Percentiles rank a stretch among this genome's conserved stretches.
Evolutionary conservation across 2,797 vertebrate genomes (phyloP).

Genomic region (Heteromormyrus szaboi): DNA sequence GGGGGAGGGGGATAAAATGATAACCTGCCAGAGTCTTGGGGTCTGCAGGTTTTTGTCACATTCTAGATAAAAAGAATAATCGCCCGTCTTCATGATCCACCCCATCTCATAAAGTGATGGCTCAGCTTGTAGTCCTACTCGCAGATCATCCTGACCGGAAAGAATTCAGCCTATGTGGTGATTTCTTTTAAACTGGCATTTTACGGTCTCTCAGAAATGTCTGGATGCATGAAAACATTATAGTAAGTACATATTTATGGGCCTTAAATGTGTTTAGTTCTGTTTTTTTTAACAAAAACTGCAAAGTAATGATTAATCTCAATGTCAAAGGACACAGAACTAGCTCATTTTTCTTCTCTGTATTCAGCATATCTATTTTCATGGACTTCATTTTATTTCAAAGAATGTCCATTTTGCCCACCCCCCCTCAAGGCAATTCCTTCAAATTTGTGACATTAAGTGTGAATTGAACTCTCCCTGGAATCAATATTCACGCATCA

Average conservation of each 20-base stretch:
- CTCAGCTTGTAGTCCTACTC: background rate
- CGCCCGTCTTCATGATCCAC: background rate
- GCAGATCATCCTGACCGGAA: background rate
- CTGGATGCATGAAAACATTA: background rate
- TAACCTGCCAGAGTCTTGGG: background rate
- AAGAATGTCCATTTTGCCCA: background rate
- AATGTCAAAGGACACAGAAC: background rate
- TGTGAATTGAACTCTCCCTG: background rate
- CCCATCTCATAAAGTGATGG: background rate
- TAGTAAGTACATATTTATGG: background rate
- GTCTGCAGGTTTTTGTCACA: background rate
- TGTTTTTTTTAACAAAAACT: background rate
- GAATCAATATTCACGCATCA: constrained; percentile 4
- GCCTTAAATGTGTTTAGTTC: background rate
- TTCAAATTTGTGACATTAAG: background rate
- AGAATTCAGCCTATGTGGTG: background rate
- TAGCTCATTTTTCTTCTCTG: background rate
- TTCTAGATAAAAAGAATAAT: constrained; percentile 3
- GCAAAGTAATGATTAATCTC: background rate
- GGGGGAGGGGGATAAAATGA: background rate
- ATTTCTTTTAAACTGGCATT: background rate
- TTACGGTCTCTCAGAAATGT: background rate
- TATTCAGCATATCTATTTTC: constrained; percentile 2
- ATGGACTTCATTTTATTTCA: constrained; percentile 1
- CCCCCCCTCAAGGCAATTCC: background rate